Percentiles rank a stretch among this genome's conserved stretches.
These are phyloP conservation scores for Bombus superbus DNA, from an alignment of 1,140 invertebrate genomes.

Conservation along the genomic window DNA sequence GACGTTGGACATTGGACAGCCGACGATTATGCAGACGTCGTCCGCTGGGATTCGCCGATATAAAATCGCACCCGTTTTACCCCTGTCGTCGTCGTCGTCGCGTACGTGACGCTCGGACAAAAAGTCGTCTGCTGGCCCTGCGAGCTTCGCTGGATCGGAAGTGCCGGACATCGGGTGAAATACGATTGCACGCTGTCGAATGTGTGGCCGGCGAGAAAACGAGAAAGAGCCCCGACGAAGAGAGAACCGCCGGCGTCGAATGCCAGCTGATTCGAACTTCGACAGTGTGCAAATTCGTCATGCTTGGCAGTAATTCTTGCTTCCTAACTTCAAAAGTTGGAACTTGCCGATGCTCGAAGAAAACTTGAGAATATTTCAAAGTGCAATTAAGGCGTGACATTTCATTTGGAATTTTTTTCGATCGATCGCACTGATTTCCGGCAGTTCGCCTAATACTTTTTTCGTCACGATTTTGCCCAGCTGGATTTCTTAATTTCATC, in stretches of 20 bases:
- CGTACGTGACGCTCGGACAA: conserved; percentile 57
- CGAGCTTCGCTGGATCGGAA: conserved; percentile 59
- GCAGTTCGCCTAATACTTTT: too few species aligned
- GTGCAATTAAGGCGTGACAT: too few species aligned
- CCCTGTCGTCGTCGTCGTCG: conserved; percentile 8
- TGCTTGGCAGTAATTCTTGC: too few species aligned
- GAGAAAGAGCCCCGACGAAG: conserved; percentile 19
- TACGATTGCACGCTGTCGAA: conserved; percentile 62
- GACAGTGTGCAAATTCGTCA: not conserved
- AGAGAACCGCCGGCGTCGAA: conserved; percentile 23
- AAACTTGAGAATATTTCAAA: too few species aligned
- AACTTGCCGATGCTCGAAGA: too few species aligned
- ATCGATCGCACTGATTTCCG: too few species aligned
- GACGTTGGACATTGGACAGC: conserved; percentile 5
- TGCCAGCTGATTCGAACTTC: not conserved
- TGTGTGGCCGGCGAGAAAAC: conserved; percentile 45
- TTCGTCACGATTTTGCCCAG: too few species aligned
- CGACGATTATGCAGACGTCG: conserved; percentile 39
- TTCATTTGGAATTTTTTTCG: too few species aligned
- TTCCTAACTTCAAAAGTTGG: too few species aligned
- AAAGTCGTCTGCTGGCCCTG: conserved; percentile 32
- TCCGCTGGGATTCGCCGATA: conserved; percentile 31
- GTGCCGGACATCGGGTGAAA: conserved; percentile 66
- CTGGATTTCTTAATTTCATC: too few species aligned
- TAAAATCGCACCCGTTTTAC: conserved; percentile 30